Conservation (phyloP, 92 coral and sea anemone genomes). For the Phymanthus crucifer region DNA sequence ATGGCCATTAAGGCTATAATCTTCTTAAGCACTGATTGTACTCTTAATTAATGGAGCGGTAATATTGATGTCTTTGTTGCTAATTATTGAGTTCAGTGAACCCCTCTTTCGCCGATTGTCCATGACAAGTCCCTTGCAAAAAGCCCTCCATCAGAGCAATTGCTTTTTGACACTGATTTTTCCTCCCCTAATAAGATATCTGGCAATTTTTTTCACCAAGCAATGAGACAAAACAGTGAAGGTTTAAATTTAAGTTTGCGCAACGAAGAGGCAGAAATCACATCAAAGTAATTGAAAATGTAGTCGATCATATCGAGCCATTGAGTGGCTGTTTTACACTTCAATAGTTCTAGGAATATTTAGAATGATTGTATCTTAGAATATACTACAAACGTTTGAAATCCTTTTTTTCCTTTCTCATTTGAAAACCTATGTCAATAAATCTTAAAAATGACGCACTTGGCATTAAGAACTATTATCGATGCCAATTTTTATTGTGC, state of each 20-base stretch:
- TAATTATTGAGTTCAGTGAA: constrained; percentile 6
- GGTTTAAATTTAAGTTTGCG: background rate
- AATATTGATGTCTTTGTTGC: constrained; percentile 26
- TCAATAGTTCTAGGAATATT: constrained; percentile 4
- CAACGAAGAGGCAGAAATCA: background rate
- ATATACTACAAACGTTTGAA: background rate
- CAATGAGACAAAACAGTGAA: background rate
- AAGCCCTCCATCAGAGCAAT: background rate
- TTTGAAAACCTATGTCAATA: constrained; percentile 1
- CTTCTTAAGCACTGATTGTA: constrained; percentile 33
- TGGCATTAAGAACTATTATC: background rate
- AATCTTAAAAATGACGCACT: background rate
- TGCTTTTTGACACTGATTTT: background rate
- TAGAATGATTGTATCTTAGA: background rate
- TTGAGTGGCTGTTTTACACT: constrained; percentile 2
- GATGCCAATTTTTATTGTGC: constrained; percentile 20
- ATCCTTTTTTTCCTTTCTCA: background rate
- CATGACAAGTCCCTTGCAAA: background rate
- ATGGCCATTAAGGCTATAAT: constrained; percentile 25
- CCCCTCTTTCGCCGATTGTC: constrained; percentile 8
- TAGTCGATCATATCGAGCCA: constrained; percentile 8
- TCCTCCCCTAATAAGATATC: no score
- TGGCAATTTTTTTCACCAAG: background rate
- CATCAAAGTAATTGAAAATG: constrained; percentile 17
- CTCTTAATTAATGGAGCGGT: constrained; percentile 32